Base-by-base conservation (phyloP, 2,888 invertebrate species). In the Brenthis ino region DNA sequence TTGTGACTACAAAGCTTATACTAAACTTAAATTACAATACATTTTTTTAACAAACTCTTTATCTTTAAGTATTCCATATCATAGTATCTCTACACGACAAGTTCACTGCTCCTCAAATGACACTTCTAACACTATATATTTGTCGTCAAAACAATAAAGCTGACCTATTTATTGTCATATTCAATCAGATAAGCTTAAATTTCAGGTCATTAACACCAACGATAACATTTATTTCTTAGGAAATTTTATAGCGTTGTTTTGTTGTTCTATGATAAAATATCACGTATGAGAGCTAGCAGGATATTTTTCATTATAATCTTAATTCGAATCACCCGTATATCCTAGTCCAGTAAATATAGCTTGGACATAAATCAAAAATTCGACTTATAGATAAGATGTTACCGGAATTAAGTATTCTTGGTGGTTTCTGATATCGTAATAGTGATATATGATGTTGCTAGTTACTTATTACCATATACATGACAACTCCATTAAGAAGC, bases 401-500 rank as follows among this genome's bases (percentile, higher is more conserved):
- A 81, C 79, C 75, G 79, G 82, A 82, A 85, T 83, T 81, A 80
- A 80, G 78, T 75, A 79, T 81, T 79, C 80, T 80, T 78, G 79
- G 82, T 82, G 81, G 80, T 81, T 78, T 76, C 75, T 78, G 79
- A 80, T 76, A 78, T 75, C 76, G 77, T 82, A 82, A 84, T 84
- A 91, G 72, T 89, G 89, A 91, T 89, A 85, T 87, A 91, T 87
- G 81, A 82, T 80, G 77, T 84, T 86, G 87, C 83, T 82, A 74
- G 84, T 85, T 81, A 77, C 80, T 85, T 84, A 91, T 92, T 92
- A 89, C 79, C 90, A 91, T 92, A 91, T 75, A 93, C 93, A 93
- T 87, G 91, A 91, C 90, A 93, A 88, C 84, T 93, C 92, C 92
- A 93, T 93, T 92, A 92, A 78, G 82, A 79, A 75, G 75, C 77